Conservation (phyloP, 2,888 invertebrate species). For the Nymphalis c-album region DNA sequence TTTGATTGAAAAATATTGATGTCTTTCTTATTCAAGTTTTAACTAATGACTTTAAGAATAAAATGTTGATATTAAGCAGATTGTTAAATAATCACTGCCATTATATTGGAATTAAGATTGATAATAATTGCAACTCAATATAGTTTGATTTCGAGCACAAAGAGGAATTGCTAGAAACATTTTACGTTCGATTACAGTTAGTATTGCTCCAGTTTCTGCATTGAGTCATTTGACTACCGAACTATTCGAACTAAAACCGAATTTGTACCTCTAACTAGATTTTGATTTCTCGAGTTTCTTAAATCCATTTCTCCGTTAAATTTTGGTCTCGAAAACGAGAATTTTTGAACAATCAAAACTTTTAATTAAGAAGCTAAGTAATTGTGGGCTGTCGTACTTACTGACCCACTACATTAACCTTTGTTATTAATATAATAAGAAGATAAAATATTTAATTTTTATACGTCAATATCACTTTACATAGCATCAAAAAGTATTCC, state of each 20-base stretch:
- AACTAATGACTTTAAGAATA: neutral
- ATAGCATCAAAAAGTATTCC: constrained; percentile 20
- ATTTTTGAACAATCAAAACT: too few relatives aligned
- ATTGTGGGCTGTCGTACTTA: too few relatives aligned
- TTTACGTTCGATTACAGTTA: constrained; percentile 10
- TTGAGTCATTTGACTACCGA: constrained; percentile 15
- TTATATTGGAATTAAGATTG: neutral
- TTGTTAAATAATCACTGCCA: neutral
- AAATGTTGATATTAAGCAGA: neutral
- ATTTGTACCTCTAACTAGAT: constrained; percentile 9
- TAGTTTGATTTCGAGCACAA: constrained; percentile 14
- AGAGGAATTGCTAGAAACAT: constrained; percentile 3
- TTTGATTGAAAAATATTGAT: neutral
- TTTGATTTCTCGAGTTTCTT: neutral
- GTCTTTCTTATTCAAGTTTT: neutral
- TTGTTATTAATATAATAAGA: neutral
- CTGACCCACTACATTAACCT: neutral
- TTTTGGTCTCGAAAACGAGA: neutral
- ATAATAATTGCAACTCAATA: constrained; percentile 12
- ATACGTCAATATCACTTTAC: constrained; percentile 17
- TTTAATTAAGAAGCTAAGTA: too few relatives aligned
- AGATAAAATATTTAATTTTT: neutral
- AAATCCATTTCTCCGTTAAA: neutral
- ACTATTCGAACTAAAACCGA: constrained; percentile 12
- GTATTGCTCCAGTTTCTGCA: constrained; percentile 11